Evolutionary conservation across 2,888 invertebrate species (phyloP).

Genomic region (Microplitis deprimator): DNA sequence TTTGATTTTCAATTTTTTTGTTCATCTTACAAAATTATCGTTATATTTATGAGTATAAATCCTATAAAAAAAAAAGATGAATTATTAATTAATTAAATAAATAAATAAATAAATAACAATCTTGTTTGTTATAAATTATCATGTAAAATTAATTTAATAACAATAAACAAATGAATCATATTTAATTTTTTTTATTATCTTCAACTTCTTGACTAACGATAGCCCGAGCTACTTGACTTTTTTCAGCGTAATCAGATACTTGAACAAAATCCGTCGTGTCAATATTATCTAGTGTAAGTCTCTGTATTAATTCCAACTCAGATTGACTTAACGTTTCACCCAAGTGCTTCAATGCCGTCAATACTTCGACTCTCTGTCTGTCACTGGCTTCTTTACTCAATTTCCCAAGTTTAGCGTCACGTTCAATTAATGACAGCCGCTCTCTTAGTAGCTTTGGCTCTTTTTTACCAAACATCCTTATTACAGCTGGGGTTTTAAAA

Average conservation of each 20-base stretch:
- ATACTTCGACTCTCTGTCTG: conserved; percentile 73
- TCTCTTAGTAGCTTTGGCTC: conserved; percentile 79
- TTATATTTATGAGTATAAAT: not conserved
- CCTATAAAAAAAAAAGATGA: conserved; percentile 36
- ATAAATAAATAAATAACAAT: conserved; percentile 15
- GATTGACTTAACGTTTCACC: conserved; percentile 72
- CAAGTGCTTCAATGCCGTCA: conserved; percentile 73
- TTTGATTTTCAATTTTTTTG: not conserved
- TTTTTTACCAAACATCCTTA: conserved; percentile 80
- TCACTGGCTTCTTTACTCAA: conserved; percentile 72
- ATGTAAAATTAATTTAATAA: not conserved
- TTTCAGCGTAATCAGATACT: conserved; percentile 67
- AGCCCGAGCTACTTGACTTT: conserved; percentile 59
- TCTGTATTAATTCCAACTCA: conserved; percentile 73
- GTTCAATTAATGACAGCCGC: conserved; percentile 75
- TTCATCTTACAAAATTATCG: conserved; percentile 30
- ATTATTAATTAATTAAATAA: not conserved
- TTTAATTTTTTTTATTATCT: conserved; percentile 54
- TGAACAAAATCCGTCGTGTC: conserved; percentile 71
- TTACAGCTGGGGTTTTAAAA: conserved; percentile 83
- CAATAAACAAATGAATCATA: conserved; percentile 1
- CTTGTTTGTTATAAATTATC: conserved; percentile 33
- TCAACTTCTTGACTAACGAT: conserved; percentile 61
- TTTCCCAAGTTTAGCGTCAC: conserved; percentile 78
- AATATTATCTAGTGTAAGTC: conserved; percentile 68